Conservation (phyloP, 2,797 vertebrate species). For the Alcedo atthis region DNA sequence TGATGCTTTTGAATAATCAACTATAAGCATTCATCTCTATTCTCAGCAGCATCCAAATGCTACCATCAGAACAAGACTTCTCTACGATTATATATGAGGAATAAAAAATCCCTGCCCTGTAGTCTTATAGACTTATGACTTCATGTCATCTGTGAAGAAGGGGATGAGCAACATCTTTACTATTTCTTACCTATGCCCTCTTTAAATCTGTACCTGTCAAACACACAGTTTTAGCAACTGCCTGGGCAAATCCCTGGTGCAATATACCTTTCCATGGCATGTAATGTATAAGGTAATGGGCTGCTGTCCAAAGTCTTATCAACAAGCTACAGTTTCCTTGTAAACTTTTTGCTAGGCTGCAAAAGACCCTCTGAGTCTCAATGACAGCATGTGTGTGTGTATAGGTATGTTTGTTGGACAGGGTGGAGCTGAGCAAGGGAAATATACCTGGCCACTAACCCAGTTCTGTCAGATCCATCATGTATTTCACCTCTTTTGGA, state of each 20-base stretch:
- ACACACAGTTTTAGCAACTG: neutral
- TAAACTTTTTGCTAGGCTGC: neutral
- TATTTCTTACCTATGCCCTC: neutral
- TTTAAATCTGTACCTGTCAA: neutral
- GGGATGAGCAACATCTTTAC: neutral
- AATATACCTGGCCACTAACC: neutral
- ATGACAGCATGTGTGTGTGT: rapidly evolving
- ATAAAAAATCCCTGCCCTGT: neutral
- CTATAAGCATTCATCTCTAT: neutral
- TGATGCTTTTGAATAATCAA: neutral
- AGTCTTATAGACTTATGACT: neutral
- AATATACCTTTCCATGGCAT: neutral
- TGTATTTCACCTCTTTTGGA: neutral
- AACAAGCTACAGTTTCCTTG: neutral
- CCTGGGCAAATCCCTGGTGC: neutral
- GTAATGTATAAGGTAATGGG: neutral
- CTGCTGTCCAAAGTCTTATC: neutral
- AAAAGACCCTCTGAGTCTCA: neutral
- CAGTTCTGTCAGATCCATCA: neutral
- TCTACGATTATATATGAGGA: neutral
- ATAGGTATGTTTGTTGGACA: neutral
- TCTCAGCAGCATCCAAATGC: neutral
- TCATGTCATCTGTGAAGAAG: neutral
- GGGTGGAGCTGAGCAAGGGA: neutral
- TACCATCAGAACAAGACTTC: neutral